These are phyloP conservation scores for Eretmocerus hayati DNA, from an alignment of 2,888 invertebrate species.

Conservation along the genomic window DNA sequence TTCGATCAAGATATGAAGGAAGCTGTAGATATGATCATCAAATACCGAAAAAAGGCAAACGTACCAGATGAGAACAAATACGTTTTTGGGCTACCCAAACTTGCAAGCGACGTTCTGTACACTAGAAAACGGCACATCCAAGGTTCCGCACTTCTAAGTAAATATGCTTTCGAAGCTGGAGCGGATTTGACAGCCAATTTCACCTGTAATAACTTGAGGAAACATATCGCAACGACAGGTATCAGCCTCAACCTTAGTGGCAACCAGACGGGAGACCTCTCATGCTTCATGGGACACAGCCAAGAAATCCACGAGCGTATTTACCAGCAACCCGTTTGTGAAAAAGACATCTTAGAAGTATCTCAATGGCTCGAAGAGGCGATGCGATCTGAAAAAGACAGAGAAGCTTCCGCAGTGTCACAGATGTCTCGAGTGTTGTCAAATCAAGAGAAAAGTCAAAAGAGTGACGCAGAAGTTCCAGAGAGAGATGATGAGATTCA, in stretches of 20 bases:
- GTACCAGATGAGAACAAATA: neutral
- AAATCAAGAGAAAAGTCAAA: no score
- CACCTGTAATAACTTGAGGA: neutral
- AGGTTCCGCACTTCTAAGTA: neutral
- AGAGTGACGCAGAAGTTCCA: no score
- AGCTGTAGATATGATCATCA: neutral
- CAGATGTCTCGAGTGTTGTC: no score
- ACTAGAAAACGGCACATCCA: neutral
- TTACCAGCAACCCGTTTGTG: neutral
- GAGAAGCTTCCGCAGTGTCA: no score
- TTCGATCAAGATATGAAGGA: neutral
- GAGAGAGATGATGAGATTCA: no score
- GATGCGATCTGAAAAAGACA: no score
- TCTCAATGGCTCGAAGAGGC: conserved; percentile 1
- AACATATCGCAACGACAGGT: neutral
- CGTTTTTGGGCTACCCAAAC: conserved; percentile 1
- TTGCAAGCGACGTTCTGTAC: neutral
- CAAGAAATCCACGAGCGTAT: neutral
- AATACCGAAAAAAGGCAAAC: neutral
- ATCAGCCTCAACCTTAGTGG: neutral
- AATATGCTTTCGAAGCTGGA: neutral
- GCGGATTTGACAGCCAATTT: neutral
- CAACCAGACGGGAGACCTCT: neutral
- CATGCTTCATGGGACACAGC: neutral
- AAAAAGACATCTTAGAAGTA: neutral